A percentile compares a stretch with the other conserved stretches of the same genome.
phyloP scores from a whole-genome alignment of 2,797 vertebrate genomes.

The Bovichtus variegatus region DNA sequence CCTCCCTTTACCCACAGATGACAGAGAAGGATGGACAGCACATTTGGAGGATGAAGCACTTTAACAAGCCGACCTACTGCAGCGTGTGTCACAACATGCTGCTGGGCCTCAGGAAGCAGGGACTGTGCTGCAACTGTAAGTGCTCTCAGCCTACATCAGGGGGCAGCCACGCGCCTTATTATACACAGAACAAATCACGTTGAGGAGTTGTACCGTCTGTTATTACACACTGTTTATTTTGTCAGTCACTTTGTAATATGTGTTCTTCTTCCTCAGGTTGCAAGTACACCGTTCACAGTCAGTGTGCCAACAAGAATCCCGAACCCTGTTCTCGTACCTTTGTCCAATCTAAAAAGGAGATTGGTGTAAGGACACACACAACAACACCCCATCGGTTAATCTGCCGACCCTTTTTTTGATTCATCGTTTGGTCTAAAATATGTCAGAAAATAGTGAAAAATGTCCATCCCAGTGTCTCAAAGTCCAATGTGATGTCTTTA shows the following conservation, averaged over 20 bases:
- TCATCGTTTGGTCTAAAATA: no score
- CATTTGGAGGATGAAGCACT: constrained; percentile 92
- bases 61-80: constrained; percentile 90
- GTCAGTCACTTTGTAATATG: neutral
- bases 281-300: constrained; percentile 91
- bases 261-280: constrained; percentile 84
- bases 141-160: constrained; percentile 58
- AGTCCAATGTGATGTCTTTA: no score
- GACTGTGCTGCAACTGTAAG: constrained; percentile 92
- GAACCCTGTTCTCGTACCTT: constrained; percentile 89
- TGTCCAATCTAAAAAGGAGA: constrained; percentile 88
- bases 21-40: constrained; percentile 92
- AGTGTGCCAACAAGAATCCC: constrained; percentile 90
- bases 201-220: neutral
- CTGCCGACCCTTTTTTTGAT: no score
- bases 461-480: no score
- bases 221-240: neutral
- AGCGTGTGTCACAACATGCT: constrained; percentile 89
- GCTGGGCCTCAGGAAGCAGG: constrained; percentile 91
- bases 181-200: neutral
- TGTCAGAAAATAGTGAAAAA: no score
- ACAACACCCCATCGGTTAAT: no score
- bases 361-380: constrained; percentile 85
- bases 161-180: constrained; percentile 40
- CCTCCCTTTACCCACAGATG: constrained; percentile 77